A percentile compares a stretch with the other conserved stretches of the same genome.
These are phyloP conservation scores for Physella acuta DNA, from an alignment of 1,140 invertebrate species.

Conservation along the genomic window DNA sequence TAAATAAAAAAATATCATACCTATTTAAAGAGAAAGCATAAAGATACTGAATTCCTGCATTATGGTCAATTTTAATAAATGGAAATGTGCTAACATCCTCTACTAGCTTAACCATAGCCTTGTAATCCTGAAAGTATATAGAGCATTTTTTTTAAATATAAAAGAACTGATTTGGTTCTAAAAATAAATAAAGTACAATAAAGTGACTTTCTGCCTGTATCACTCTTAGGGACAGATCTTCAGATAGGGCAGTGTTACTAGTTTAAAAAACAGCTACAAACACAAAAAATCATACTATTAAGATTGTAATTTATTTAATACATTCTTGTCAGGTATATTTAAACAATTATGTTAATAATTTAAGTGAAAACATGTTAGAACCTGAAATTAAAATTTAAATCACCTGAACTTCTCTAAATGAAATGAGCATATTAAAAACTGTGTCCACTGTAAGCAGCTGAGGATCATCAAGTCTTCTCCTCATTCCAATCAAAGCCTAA, in stretches of 20 bases:
- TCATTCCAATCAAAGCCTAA: conserved; percentile 81
- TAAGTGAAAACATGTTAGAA: no score
- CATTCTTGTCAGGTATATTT: no score
- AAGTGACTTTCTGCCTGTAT: no score
- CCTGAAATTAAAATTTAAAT: no score
- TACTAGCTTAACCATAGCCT: conserved; percentile 95
- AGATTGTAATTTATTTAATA: no score
- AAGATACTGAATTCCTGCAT: conserved; percentile 85
- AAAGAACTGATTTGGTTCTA: no score
- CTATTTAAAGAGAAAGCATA: conserved; percentile 97
- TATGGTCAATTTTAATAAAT: conserved; percentile 85
- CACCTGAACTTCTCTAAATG: conserved; percentile 86
- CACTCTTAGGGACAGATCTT: no score
- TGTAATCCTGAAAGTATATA: conserved; percentile 76
- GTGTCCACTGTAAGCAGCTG: conserved; percentile 94
- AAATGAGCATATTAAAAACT: conserved; percentile 87
- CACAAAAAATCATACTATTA: no score
- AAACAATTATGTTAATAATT: no score
- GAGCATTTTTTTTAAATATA: neutral
- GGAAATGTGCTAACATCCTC: conserved; percentile 93
- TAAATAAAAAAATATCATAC: conserved; percentile 63
- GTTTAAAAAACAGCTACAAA: no score
- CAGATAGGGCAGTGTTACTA: no score
- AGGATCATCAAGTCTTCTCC: conserved; percentile 91
- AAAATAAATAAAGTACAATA: no score